Percentiles rank a stretch among this genome's conserved stretches.
These are phyloP conservation scores for Tinamus guttatus DNA, from an alignment of 2,113 vertebrate species.

Conservation along the genomic window DNA sequence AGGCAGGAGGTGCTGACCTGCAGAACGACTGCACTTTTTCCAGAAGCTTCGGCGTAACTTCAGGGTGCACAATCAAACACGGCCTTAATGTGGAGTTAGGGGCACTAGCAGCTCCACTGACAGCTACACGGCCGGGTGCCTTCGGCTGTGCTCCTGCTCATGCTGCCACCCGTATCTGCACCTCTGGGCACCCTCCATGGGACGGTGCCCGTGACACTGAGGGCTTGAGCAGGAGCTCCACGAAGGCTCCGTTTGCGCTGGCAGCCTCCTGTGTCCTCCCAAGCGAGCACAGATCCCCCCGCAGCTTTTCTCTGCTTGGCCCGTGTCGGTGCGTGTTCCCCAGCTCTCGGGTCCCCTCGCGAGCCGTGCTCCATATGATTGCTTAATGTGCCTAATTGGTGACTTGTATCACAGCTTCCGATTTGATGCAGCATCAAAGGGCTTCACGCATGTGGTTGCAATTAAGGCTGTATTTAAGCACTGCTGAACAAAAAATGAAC, in stretches of 20 bases:
- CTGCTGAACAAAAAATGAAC: constrained; percentile 17
- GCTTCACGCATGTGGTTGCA: neutral
- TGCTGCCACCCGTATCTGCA: neutral
- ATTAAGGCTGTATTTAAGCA: constrained; percentile 37
- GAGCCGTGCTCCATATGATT: neutral
- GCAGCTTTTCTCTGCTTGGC: neutral
- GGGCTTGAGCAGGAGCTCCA: neutral
- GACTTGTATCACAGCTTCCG: constrained; percentile 11
- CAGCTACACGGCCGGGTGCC: neutral
- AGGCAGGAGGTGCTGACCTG: neutral
- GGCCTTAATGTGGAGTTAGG: neutral
- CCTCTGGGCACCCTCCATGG: neutral
- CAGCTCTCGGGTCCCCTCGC: neutral
- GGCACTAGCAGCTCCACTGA: neutral
- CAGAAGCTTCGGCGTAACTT: neutral
- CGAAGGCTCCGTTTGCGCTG: neutral
- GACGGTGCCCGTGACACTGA: neutral
- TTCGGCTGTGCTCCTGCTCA: neutral
- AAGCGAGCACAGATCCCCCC: neutral
- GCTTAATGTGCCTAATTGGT: neutral
- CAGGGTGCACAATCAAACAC: neutral
- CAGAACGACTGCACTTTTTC: neutral
- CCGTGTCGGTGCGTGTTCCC: neutral
- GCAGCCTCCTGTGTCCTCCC: neutral
- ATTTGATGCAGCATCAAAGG: constrained; percentile 2